A percentile compares a stretch with the other conserved stretches of the same genome.
phyloP scores from a whole-genome alignment of 2,888 invertebrate species.

The Oscheius myriophilus region DNA sequence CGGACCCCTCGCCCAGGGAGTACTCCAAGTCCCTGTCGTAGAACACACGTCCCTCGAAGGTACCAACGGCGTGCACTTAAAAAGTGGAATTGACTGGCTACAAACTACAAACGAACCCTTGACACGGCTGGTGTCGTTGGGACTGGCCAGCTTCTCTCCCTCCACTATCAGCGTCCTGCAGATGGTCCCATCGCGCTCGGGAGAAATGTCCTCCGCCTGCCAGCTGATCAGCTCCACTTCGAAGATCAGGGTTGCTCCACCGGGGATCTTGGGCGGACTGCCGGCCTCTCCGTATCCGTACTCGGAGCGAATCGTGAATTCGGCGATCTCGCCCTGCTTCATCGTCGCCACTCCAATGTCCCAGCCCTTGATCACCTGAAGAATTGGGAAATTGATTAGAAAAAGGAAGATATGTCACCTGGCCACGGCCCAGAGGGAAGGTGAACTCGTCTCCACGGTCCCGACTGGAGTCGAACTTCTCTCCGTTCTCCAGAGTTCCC shows the following conservation, averaged over 20 bases:
- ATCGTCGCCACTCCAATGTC: slow-evolving; percentile 92
- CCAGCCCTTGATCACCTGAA: slow-evolving; percentile 76
- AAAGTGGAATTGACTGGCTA: too few relatives aligned
- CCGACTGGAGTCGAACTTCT: slow-evolving; percentile 89
- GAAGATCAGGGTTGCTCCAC: slow-evolving; percentile 86
- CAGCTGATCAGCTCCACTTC: slow-evolving; percentile 74
- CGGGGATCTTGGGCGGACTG: slow-evolving; percentile 87
- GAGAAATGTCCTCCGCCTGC: slow-evolving; percentile 83
- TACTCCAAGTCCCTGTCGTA: slow-evolving; percentile 86
- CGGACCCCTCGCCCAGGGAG: slow-evolving; percentile 85
- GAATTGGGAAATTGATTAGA: neutral
- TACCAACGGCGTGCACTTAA: slow-evolving; percentile 81
- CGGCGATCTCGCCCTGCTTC: slow-evolving; percentile 81
- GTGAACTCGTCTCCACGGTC: slow-evolving; percentile 85
- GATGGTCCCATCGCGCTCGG: slow-evolving; percentile 85
- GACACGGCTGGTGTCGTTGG: slow-evolving; percentile 85
- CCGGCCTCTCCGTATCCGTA: slow-evolving; percentile 90
- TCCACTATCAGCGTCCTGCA: slow-evolving; percentile 78
- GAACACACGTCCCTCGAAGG: slow-evolving; percentile 78
- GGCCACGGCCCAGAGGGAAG: slow-evolving; percentile 87
- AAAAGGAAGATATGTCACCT: slow-evolving; percentile 36
- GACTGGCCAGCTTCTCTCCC: slow-evolving; percentile 81
- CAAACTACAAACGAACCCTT: slow-evolving; percentile 77
- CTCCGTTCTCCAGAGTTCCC: slow-evolving; percentile 85
- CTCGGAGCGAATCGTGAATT: slow-evolving; percentile 84